Conservation (phyloP, 2,797 vertebrate genomes). For the Ciconia nigra region DNA sequence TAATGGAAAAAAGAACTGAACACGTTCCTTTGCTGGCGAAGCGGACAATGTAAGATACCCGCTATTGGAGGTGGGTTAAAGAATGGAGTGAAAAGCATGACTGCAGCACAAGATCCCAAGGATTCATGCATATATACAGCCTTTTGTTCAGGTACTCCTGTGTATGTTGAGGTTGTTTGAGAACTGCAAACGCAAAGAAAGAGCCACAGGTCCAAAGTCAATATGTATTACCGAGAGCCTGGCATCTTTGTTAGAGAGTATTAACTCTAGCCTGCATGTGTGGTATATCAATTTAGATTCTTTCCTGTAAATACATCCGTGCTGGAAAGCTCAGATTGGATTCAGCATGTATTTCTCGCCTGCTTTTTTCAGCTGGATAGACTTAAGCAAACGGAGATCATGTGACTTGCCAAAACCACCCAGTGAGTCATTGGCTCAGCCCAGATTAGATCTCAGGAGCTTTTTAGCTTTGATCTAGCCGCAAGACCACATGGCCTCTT, state of each 20-base stretch:
- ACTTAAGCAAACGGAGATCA: conserved; percentile 39
- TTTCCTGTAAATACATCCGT: conserved; percentile 17
- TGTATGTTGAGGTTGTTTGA: not conserved
- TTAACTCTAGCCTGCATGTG: not conserved
- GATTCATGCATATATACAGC: not conserved
- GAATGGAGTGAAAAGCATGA: not conserved
- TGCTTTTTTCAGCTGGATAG: conserved; percentile 27
- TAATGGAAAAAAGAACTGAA: not conserved
- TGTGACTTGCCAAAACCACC: conserved; percentile 56
- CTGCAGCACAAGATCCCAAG: not conserved
- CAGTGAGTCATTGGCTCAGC: conserved; percentile 57
- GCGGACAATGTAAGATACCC: accelerated
- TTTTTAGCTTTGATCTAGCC: conserved; percentile 66
- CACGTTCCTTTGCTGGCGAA: not conserved
- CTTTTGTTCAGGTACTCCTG: not conserved
- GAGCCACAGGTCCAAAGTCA: not conserved
- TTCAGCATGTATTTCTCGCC: not conserved
- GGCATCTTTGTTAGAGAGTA: not conserved
- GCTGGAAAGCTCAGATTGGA: not conserved
- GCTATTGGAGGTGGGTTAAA: not conserved
- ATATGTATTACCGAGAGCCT: not conserved
- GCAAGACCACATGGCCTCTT: conserved; percentile 57
- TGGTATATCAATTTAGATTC: not conserved
- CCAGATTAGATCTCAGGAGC: conserved; percentile 64
- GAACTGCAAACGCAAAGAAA: not conserved